Percentiles rank a stretch among this genome's conserved stretches.
These are phyloP conservation scores for Smutsia temminckii DNA, from an alignment of 2,797 vertebrate genomes.

Conservation along the genomic window DNA sequence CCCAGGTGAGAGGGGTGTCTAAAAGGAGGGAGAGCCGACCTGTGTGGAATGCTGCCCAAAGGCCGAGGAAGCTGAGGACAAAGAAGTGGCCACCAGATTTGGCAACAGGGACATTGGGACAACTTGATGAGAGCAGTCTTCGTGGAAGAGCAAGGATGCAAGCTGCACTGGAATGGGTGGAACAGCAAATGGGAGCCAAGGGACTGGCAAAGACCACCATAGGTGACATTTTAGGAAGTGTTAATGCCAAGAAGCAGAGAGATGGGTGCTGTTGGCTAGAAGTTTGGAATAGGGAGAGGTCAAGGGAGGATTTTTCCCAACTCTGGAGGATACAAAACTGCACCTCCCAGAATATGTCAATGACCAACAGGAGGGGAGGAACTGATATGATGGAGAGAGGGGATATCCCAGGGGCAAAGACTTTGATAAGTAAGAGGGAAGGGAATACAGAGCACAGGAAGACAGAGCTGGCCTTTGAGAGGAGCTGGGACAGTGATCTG, in stretches of 20 bases:
- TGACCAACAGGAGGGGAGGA: background rate
- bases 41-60: accelerated
- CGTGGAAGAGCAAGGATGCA: background rate
- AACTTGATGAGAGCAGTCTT: background rate
- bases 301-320: background rate
- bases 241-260: background rate
- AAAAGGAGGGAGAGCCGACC: background rate
- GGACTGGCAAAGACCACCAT: background rate
- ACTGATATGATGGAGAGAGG: background rate
- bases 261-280: background rate
- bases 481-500: background rate
- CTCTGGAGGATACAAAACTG: background rate
- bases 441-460: background rate
- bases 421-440: background rate
- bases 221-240: background rate
- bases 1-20: background rate
- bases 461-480: background rate
- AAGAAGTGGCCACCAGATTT: background rate
- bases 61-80: background rate
- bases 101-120: background rate
- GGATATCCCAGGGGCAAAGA: background rate
- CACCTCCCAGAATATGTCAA: background rate
- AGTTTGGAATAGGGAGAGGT: background rate
- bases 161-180: background rate
- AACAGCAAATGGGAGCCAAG: background rate